Percentiles rank a stretch among this genome's conserved stretches.
phyloP scores from a whole-genome alignment of 2,113 vertebrate species.

The Prionailurus viverrinus region DNA sequence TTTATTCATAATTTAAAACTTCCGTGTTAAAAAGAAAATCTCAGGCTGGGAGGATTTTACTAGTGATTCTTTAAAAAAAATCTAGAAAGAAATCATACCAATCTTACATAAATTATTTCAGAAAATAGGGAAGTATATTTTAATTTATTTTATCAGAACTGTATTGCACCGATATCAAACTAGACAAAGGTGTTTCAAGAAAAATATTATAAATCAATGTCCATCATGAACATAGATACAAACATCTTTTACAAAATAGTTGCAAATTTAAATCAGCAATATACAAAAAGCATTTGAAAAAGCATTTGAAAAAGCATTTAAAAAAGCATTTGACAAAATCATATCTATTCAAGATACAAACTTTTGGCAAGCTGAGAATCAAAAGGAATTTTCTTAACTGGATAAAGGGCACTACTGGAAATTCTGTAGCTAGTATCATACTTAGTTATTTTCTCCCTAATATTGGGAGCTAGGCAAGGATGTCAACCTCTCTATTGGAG shows the following conservation, averaged over 20 bases:
- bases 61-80: background rate
- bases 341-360: background rate
- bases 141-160: background rate
- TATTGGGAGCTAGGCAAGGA: background rate
- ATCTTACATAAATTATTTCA: background rate
- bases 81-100: background rate
- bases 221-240: background rate
- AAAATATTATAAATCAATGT: background rate
- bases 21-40: background rate
- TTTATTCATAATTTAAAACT: background rate
- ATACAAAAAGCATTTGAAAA: background rate
- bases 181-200: background rate
- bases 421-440: background rate
- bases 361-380: background rate
- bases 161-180: background rate
- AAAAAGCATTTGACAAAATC: background rate
- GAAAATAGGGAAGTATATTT: background rate
- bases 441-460: background rate
- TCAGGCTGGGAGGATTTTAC: background rate
- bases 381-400: background rate
- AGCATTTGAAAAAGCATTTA: background rate
- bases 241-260: background rate
- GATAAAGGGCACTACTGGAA: background rate
- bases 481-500: background rate
- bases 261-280: background rate